Evolutionary conservation across 2,113 vertebrate genomes (phyloP), one percentile per base, ranked within the genome.

Genomic region (Sylvilagus bachmani): DNA sequence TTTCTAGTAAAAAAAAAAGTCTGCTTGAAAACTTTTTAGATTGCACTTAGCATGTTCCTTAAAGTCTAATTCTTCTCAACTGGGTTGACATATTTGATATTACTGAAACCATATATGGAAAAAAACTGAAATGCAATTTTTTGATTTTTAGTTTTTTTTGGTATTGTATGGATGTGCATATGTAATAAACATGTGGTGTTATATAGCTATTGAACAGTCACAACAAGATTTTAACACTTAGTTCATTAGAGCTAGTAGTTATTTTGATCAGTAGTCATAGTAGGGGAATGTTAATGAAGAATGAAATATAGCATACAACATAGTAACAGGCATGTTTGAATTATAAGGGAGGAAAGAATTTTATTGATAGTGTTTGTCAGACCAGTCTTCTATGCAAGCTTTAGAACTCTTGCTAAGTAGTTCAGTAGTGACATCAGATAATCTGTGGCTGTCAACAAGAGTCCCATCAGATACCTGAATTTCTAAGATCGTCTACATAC

Each of bases 61-160:
- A 58, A 83, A 80, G 82, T 38, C 27, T 83, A 80, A 89, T 89
- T 93, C 38, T 95, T 38, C 55, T 94, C 27, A 93, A 24, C 7
- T 31, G 33, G 64, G 53, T 74, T 82, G 87, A 62, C 62, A 33
- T 10, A 85, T 71, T 95, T 97, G 27, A 29, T 24, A 77, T 89
- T 77, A 83, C 27, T 92, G 33, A 92, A 87, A 88, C 16, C 9
- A 10, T 31, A 67, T 36, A 2, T 75, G 36, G 87, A 90, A 78
- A n/a, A n/a, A n/a, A n/a, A n/a, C n/a, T n/a, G n/a, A n/a, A n/a
- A n/a, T n/a, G n/a, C n/a, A n/a, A n/a, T n/a, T n/a, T 81, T 89
- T 90, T 38, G 61, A 31, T 85, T 33, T 94, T 90, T 19, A 73
- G 69, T 70, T 33, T n/a, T 55, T 16, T 64, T 61, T 1, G 5